Conservation (phyloP, 2,888 invertebrate genomes). For the Drosophila stalkeri region DNA sequence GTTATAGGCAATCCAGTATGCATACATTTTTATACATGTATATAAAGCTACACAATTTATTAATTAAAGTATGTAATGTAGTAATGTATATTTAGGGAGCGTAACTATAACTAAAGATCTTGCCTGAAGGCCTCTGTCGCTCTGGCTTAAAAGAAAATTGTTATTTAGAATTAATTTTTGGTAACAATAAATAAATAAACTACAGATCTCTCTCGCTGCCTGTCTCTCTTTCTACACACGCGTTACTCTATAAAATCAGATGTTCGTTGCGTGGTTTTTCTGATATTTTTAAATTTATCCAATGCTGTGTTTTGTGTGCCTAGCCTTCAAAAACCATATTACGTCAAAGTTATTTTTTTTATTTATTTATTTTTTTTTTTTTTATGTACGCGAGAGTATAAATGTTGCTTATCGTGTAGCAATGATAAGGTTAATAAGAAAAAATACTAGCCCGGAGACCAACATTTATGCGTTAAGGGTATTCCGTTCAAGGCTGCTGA, state of each 20-base stretch:
- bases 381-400: slow-evolving; percentile 1
- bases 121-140: too few relatives aligned
- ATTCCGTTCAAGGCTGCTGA: slow-evolving; percentile 30
- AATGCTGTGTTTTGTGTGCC: background rate
- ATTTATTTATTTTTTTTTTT: background rate
- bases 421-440: slow-evolving; percentile 30
- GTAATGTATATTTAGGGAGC: slow-evolving; percentile 1
- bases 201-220: background rate
- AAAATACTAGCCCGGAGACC: slow-evolving; percentile 16
- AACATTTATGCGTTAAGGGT: slow-evolving; percentile 5
- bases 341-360: slow-evolving; percentile 44
- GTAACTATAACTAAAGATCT: too few relatives aligned
- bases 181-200: too few relatives aligned
- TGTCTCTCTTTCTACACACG: background rate
- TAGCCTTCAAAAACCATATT: slow-evolving; percentile 44
- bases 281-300: slow-evolving; percentile 31
- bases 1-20: slow-evolving; percentile 4
- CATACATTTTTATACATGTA: background rate
- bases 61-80: slow-evolving; percentile 10
- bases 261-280: slow-evolving; percentile 39
- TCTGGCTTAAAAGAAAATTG: too few relatives aligned
- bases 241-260: slow-evolving; percentile 35
- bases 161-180: too few relatives aligned
- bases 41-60: background rate
- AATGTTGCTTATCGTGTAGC: slow-evolving; percentile 35